Conservation (phyloP, 2,797 vertebrate species). For the Ptychobarbus kaznakovi region DNA sequence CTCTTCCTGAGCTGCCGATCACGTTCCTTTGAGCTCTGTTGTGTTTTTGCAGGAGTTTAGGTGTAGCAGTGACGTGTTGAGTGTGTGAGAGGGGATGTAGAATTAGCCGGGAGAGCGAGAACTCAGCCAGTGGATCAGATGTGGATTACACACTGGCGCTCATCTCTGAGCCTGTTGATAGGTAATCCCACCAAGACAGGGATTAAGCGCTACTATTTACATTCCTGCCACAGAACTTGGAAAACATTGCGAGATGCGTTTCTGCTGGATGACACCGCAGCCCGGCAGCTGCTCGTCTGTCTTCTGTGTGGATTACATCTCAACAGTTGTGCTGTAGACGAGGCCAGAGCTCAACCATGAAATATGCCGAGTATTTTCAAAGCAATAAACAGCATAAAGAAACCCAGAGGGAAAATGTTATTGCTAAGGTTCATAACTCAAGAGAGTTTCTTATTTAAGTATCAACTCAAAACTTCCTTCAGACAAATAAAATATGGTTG, state of each 20-base stretch:
- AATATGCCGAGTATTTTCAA: neutral
- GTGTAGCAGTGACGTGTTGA: neutral
- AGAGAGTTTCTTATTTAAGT: neutral
- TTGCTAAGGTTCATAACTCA: neutral
- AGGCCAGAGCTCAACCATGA: conserved; percentile 16
- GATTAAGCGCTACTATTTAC: conserved; percentile 79
- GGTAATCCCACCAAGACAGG: conserved; percentile 74
- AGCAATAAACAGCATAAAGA: neutral
- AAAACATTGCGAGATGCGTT: conserved; percentile 62
- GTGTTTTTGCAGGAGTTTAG: neutral
- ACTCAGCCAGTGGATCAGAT: conserved; percentile 70
- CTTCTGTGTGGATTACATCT: conserved; percentile 28
- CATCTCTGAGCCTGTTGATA: conserved; percentile 72
- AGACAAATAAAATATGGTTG: neutral
- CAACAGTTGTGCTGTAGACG: conserved; percentile 7
- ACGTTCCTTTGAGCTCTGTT: neutral
- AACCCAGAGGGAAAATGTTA: neutral
- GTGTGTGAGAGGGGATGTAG: conserved; percentile 67
- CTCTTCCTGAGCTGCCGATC: neutral
- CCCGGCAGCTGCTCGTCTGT: conserved; percentile 23
- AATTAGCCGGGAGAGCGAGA: conserved; percentile 66
- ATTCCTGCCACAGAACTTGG: conserved; percentile 68
- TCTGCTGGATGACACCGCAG: conserved; percentile 37
- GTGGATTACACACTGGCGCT: conserved; percentile 72
- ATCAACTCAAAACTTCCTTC: neutral